phyloP scores from a whole-genome alignment of 2,113 vertebrate species.

The Archilochus colubris region DNA sequence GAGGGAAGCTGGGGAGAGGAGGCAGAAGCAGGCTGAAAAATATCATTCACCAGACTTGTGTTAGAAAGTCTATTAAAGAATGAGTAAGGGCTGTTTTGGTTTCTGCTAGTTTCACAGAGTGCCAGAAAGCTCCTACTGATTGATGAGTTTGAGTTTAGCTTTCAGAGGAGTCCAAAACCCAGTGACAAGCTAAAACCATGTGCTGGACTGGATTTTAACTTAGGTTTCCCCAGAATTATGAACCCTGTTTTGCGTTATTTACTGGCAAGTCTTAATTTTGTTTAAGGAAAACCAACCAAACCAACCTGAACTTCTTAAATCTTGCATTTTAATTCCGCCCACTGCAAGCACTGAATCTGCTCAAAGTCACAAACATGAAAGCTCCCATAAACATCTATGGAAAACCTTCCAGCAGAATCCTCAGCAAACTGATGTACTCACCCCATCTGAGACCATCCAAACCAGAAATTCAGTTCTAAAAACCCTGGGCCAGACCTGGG shows the following conservation, averaged over 20 bases:
- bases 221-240: background rate
- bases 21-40: background rate
- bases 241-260: background rate
- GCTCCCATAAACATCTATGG: background rate
- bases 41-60: background rate
- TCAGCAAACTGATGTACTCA: background rate
- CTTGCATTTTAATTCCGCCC: background rate
- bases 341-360: background rate
- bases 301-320: background rate
- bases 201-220: background rate
- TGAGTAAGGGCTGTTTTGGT: background rate
- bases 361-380: background rate
- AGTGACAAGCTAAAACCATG: rapidly evolving
- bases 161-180: background rate
- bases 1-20: background rate
- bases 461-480: background rate
- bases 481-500: background rate
- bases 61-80: background rate
- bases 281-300: background rate
- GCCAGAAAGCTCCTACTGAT: background rate
- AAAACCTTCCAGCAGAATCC: background rate
- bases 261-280: background rate
- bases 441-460: background rate
- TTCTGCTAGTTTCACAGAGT: background rate
- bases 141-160: background rate